phyloP scores from a whole-genome alignment of 1,140 invertebrate species.

The Stratiolaelaps scimitus region DNA sequence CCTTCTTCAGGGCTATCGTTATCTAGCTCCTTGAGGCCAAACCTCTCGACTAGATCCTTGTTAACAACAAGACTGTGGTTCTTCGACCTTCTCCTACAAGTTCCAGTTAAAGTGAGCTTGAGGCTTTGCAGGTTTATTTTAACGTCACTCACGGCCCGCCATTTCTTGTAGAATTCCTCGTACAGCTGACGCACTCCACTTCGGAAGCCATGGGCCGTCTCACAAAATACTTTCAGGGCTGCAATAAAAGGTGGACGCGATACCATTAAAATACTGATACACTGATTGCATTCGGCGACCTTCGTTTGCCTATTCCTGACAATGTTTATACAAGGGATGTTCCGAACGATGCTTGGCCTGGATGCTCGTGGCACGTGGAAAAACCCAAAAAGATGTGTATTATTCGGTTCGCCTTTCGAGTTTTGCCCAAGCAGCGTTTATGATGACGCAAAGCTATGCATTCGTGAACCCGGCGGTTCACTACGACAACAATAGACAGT shows the following conservation, averaged over 20 bases:
- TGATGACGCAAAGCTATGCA: too few species aligned
- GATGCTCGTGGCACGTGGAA: too few species aligned
- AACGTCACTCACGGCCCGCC: slow-evolving; percentile 10
- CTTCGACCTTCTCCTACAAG: neutral
- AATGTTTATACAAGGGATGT: too few species aligned
- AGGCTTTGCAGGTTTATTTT: neutral
- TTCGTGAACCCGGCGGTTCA: too few species aligned
- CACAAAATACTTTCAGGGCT: slow-evolving; percentile 3
- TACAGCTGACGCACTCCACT: slow-evolving; percentile 5
- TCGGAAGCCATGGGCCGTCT: slow-evolving; percentile 15
- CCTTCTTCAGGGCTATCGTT: neutral
- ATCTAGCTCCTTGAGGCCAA: slow-evolving; percentile 1
- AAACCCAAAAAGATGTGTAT: too few species aligned
- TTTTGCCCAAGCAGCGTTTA: too few species aligned
- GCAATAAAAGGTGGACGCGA: neutral
- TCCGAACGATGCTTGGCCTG: too few species aligned
- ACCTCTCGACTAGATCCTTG: neutral
- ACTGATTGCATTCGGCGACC: too few species aligned
- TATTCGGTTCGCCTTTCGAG: too few species aligned
- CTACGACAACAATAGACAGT: too few species aligned
- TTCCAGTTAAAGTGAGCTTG: neutral
- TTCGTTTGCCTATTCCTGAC: too few species aligned
- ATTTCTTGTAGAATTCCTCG: slow-evolving; percentile 14
- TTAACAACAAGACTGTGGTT: neutral
- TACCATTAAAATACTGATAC: too few species aligned